Evolutionary conservation across 2,888 invertebrate species (phyloP).

Genomic region (Linnaemya vulpina): DNA sequence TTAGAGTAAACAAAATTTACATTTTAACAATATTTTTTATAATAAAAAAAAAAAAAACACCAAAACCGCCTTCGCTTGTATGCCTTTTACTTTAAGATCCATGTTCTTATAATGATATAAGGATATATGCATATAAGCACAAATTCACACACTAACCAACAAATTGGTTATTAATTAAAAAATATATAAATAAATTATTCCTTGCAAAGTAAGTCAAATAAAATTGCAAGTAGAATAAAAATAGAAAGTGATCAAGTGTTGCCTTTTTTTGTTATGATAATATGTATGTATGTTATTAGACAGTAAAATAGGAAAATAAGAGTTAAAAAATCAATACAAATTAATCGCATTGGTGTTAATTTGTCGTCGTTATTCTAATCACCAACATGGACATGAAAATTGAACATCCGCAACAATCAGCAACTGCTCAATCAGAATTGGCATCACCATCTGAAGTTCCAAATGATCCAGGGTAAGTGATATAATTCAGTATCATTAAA

Average conservation of each 20-base stretch:
- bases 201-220: background rate
- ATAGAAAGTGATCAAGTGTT: conserved; percentile 66
- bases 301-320: background rate
- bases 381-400: conserved; percentile 80
- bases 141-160: background rate
- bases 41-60: conserved; percentile 30
- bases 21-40: conserved; percentile 12
- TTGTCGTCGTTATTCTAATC: background rate
- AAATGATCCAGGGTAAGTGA: conserved; percentile 95
- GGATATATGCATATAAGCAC: background rate
- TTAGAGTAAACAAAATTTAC: conserved; percentile 5
- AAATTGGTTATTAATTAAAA: background rate
- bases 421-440: conserved; percentile 86
- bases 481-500: background rate
- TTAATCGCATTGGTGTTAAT: conserved; percentile 9
- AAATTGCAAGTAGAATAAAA: conserved; percentile 8
- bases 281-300: conserved; percentile 15
- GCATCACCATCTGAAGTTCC: conserved; percentile 94
- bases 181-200: background rate
- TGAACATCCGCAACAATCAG: conserved; percentile 77
- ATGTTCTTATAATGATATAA: conserved; percentile 29
- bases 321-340: background rate
- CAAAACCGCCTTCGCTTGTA: conserved; percentile 57
- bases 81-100: conserved; percentile 54
- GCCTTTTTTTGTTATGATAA: conserved; percentile 50